These are phyloP conservation scores for Drosophila seguyi DNA, from an alignment of 1,140 invertebrate genomes.

Conservation along the genomic window DNA sequence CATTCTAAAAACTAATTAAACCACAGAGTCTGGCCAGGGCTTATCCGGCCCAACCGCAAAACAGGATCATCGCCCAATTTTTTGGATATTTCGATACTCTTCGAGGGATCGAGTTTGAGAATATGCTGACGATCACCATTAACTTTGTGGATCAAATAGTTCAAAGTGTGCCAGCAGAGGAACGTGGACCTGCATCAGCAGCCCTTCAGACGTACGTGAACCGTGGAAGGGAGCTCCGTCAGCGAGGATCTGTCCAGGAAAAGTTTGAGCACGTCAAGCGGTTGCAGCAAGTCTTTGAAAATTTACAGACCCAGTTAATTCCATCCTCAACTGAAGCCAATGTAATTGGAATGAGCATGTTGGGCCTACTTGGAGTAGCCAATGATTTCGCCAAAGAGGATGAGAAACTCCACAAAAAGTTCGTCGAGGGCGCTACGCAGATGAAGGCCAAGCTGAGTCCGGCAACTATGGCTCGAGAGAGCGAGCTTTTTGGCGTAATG, in stretches of 20 bases:
- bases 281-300: not conserved
- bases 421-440: constrained; percentile 4
- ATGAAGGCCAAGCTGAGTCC: constrained; percentile 15
- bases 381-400: constrained; percentile 1
- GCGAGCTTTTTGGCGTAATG: constrained; percentile 10
- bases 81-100: constrained; percentile 19
- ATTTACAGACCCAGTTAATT: not conserved
- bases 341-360: not conserved
- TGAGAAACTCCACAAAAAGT: constrained; percentile 11
- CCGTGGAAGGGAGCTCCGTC: not conserved
- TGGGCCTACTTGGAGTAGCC: constrained; percentile 4
- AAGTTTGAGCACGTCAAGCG: not conserved
- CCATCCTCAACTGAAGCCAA: not conserved
- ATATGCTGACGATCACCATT: not conserved
- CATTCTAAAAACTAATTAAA: not conserved
- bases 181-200: constrained; percentile 10
- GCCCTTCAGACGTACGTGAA: constrained; percentile 1
- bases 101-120: constrained; percentile 1
- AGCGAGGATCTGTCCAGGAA: not conserved
- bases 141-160: not conserved
- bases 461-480: constrained; percentile 4
- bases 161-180: constrained; percentile 1
- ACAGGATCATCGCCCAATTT: constrained; percentile 12
- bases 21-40: constrained; percentile 11
- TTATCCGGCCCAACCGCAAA: constrained; percentile 1